Percentiles rank a stretch among this genome's conserved stretches.
Evolutionary conservation across 1,140 invertebrate genomes (phyloP).

Genomic region (Danaus plexippus): DNA sequence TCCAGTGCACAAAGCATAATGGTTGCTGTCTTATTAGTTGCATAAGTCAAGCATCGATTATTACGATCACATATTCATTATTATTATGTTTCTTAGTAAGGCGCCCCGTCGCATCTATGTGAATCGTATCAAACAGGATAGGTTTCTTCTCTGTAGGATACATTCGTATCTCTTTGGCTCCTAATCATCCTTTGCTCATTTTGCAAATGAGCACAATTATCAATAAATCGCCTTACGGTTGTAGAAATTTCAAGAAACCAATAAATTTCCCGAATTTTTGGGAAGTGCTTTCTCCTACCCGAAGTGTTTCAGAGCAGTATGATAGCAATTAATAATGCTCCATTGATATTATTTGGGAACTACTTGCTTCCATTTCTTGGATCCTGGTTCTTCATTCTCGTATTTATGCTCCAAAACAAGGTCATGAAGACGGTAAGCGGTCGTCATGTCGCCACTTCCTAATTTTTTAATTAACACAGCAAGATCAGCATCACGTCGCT

Average conservation of each 20-base stretch:
- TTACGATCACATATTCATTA: conserved; percentile 10
- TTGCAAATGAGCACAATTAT: conserved; percentile 11
- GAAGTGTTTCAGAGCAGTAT: conserved; percentile 14
- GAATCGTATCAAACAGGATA: conserved; percentile 7
- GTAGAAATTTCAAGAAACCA: conserved; percentile 14
- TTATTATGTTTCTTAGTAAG: conserved; percentile 7
- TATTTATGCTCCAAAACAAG: too few relatives aligned
- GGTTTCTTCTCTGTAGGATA: conserved; percentile 11
- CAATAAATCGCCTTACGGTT: conserved; percentile 4
- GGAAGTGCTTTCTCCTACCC: conserved; percentile 19
- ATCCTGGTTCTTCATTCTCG: too few relatives aligned
- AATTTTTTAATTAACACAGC: too few relatives aligned
- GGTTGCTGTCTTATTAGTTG: too few relatives aligned
- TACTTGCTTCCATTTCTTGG: conserved; percentile 5
- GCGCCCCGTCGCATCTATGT: conserved; percentile 13
- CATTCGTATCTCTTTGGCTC: conserved; percentile 1
- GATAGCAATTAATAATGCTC: conserved; percentile 20
- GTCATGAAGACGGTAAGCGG: too few relatives aligned
- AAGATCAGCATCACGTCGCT: too few relatives aligned
- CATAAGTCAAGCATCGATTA: too few relatives aligned
- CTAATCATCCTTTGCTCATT: conserved; percentile 4
- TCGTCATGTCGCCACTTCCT: too few relatives aligned
- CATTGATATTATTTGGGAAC: conserved; percentile 20
- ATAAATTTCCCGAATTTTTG: conserved; percentile 15
- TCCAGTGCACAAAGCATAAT: too few relatives aligned